phyloP scores from a whole-genome alignment of 2,113 vertebrate genomes.

The Cathartes aura region DNA sequence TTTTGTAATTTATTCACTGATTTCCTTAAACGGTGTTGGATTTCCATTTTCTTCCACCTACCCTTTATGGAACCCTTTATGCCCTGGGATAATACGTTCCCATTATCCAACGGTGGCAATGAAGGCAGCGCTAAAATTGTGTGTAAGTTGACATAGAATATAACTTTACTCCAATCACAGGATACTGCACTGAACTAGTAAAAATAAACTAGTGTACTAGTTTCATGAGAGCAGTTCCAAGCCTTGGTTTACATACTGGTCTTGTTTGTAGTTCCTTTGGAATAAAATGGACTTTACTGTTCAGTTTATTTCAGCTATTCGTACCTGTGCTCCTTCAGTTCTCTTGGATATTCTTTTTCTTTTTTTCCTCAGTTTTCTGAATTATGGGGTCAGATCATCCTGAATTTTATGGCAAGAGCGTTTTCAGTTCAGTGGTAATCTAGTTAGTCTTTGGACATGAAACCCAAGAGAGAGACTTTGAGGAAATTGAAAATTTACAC shows the following conservation, averaged over 20 bases:
- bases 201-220: not conserved
- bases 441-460: not conserved
- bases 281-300: not conserved
- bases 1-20: slow-evolving; percentile 90
- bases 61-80: slow-evolving; percentile 71
- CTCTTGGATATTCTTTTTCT: not conserved
- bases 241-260: not conserved
- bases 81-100: slow-evolving; percentile 56
- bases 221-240: not conserved
- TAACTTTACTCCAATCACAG: not conserved
- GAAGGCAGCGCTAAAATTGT: slow-evolving; percentile 54
- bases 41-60: slow-evolving; percentile 76
- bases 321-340: not conserved
- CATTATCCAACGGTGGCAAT: slow-evolving; percentile 10
- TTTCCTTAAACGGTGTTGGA: slow-evolving; percentile 77
- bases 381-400: not conserved
- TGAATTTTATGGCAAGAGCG: not conserved
- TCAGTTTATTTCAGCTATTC: not conserved
- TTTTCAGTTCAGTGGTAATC: slow-evolving; percentile 27
- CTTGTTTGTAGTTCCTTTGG: not conserved
- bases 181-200: not conserved
- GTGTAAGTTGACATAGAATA: slow-evolving; percentile 43
- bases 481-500: not conserved
- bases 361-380: slow-evolving; percentile 5
- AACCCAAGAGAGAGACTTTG: not conserved